A percentile compares a stretch with the other conserved stretches of the same genome.
These are phyloP conservation scores for Phylloscopus trochilus DNA, from an alignment of 2,113 vertebrate genomes.

Conservation along the genomic window DNA sequence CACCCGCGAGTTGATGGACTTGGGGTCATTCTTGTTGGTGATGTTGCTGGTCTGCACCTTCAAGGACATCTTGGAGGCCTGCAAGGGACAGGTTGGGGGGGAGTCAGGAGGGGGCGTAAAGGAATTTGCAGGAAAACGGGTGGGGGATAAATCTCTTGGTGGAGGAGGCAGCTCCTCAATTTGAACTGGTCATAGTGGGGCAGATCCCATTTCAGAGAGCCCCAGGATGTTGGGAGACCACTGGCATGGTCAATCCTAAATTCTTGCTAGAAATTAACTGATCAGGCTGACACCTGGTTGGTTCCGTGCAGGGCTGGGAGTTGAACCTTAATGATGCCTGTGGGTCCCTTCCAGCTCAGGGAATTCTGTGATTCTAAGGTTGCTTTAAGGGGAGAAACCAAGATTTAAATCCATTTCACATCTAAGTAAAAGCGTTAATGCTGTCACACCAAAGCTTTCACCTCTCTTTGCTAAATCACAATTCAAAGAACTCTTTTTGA, in stretches of 20 bases:
- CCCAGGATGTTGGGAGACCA: neutral
- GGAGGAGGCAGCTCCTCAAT: neutral
- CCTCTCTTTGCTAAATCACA: neutral
- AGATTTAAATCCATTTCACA: neutral
- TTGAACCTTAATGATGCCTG: neutral
- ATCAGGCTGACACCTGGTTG: neutral
- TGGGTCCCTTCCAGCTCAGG: neutral
- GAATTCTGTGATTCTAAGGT: neutral
- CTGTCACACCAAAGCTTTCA: neutral
- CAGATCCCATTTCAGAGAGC: neutral
- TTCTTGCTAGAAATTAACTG: neutral
- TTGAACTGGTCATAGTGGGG: neutral
- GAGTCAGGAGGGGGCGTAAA: neutral
- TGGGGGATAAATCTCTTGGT: neutral
- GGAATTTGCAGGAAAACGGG: neutral
- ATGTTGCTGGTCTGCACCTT: slow-evolving; percentile 94
- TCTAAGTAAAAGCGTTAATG: neutral
- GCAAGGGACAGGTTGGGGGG: neutral
- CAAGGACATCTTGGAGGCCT: slow-evolving; percentile 84
- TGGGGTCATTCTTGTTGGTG: slow-evolving; percentile 96
- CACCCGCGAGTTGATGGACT: slow-evolving; percentile 93
- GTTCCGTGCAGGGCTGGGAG: neutral
- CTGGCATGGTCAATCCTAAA: neutral
- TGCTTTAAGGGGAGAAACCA: neutral
- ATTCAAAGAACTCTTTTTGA: neutral